These are phyloP conservation scores for Ceratina japonica DNA, from an alignment of 1,140 invertebrate species.

Conservation along the genomic window DNA sequence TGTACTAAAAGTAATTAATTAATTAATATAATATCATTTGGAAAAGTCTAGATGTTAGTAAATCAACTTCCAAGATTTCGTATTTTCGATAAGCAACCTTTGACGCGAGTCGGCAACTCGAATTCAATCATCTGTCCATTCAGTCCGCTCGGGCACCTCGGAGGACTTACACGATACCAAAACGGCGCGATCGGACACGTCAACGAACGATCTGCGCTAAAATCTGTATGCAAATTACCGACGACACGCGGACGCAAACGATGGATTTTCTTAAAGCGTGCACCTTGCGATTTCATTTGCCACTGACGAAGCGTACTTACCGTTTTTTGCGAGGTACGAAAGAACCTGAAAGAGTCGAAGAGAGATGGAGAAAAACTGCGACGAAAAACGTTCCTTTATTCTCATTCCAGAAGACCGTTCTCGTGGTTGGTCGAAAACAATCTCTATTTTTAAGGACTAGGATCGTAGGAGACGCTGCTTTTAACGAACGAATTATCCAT, in stretches of 20 bases:
- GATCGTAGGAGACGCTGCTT: neutral
- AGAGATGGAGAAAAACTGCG: neutral
- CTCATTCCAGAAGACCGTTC: constrained; percentile 35
- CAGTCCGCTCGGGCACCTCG: constrained; percentile 52
- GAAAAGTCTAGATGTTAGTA: neutral
- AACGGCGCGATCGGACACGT: neutral
- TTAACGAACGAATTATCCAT: neutral
- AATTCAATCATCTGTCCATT: constrained; percentile 44
- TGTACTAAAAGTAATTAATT: neutral
- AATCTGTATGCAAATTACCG: neutral
- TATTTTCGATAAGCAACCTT: neutral
- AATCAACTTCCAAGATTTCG: constrained; percentile 28
- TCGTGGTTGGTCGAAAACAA: neutral
- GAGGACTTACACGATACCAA: constrained; percentile 1
- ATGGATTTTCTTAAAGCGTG: neutral
- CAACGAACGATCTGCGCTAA: neutral
- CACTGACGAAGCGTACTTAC: constrained; percentile 42
- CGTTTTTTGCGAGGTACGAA: too few species aligned
- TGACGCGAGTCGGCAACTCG: constrained; percentile 6
- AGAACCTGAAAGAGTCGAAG: neutral
- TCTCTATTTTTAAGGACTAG: constrained; percentile 4
- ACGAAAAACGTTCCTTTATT: constrained; percentile 41
- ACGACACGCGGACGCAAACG: neutral
- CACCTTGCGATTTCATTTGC: constrained; percentile 24
- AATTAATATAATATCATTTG: too few species aligned